Percentiles rank a stretch among this genome's conserved stretches.
phyloP scores from a whole-genome alignment of 2,113 vertebrate genomes.

The Ramphastos sulfuratus region DNA sequence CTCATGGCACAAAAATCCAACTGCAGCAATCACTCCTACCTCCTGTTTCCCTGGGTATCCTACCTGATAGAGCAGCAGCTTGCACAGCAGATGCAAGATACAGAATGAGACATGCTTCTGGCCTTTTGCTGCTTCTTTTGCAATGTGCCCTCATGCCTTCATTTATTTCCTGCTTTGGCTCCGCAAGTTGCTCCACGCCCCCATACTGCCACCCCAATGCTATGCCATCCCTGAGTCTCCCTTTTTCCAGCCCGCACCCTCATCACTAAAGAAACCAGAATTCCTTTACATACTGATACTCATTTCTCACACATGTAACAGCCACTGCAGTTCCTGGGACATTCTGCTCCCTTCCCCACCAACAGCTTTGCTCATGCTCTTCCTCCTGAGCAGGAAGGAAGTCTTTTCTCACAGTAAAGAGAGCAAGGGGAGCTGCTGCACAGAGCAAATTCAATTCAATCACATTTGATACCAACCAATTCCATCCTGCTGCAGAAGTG shows the following conservation, averaged over 20 bases:
- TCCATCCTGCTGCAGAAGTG: neutral
- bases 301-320: neutral
- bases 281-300: neutral
- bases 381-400: neutral
- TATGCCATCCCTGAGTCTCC: fast-evolving
- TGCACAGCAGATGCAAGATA: neutral
- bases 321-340: neutral
- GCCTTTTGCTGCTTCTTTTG: neutral
- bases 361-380: neutral
- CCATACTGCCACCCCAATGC: neutral
- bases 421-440: neutral
- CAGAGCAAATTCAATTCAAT: neutral
- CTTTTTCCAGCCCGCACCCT: neutral
- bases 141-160: neutral
- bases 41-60: neutral
- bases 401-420: neutral
- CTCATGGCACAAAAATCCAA: neutral
- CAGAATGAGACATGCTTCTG: neutral
- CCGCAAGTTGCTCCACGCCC: neutral
- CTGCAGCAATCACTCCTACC: neutral
- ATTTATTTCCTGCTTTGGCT: neutral
- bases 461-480: neutral
- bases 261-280: neutral
- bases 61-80: neutral
- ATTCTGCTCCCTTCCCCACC: neutral